Conservation (phyloP, 2,113 vertebrate species). For the Neolamprologus longior region DNA sequence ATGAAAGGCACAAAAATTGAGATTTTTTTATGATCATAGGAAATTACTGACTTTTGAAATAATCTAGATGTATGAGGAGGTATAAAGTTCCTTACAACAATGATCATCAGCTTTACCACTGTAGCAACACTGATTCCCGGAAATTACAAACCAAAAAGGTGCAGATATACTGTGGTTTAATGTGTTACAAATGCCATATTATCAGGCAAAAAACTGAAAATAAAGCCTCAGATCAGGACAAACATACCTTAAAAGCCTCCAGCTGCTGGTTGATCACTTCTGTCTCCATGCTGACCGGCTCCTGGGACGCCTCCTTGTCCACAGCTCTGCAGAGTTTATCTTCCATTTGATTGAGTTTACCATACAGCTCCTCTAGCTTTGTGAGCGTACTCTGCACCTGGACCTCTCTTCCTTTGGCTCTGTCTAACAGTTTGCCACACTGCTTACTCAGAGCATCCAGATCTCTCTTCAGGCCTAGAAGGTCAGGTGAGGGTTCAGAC, state of each 20-base stretch:
- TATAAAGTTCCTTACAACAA: background rate
- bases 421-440: slow-evolving; percentile 88
- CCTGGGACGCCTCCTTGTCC: slow-evolving; percentile 86
- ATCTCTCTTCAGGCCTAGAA: slow-evolving; percentile 88
- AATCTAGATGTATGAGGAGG: background rate
- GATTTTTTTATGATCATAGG: background rate
- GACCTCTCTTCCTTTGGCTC: slow-evolving; percentile 79
- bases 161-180: background rate
- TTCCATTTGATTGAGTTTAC: slow-evolving; percentile 73
- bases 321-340: slow-evolving; percentile 72
- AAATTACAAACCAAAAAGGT: background rate
- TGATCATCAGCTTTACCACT: background rate
- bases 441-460: slow-evolving; percentile 91
- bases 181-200: background rate
- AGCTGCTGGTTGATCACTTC: slow-evolving; percentile 93
- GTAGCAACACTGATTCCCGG: background rate
- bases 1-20: background rate
- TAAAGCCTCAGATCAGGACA: background rate
- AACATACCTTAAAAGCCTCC: slow-evolving; percentile 83
- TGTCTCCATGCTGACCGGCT: slow-evolving; percentile 89
- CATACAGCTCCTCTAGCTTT: slow-evolving; percentile 80
- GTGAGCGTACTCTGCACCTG: slow-evolving; percentile 75
- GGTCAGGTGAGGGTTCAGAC: slow-evolving; percentile 85
- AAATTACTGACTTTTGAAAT: background rate
- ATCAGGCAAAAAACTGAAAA: background rate